These are phyloP conservation scores for Leptosomus discolor DNA, from an alignment of 2,113 vertebrate genomes.

Conservation along the genomic window DNA sequence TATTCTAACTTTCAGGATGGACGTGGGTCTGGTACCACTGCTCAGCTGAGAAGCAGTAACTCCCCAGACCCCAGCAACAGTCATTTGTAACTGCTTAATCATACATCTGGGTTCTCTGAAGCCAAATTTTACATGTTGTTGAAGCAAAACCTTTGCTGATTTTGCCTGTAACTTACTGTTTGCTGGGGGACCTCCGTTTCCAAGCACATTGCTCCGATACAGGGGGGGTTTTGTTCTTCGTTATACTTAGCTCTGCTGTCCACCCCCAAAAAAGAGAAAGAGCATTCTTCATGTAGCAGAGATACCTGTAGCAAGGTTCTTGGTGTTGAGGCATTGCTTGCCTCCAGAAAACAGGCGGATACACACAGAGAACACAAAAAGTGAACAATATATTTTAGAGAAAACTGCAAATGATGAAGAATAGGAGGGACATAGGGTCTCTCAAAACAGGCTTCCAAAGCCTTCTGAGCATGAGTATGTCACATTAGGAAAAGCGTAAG, in stretches of 20 bases:
- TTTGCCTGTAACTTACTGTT: accelerated
- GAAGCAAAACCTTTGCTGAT: background rate
- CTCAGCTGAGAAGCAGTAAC: background rate
- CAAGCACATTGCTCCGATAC: background rate
- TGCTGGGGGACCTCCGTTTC: background rate
- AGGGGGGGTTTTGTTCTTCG: background rate
- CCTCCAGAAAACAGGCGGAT: background rate
- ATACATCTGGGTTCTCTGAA: accelerated
- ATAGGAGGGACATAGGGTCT: background rate
- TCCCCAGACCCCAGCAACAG: background rate
- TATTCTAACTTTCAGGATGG: background rate
- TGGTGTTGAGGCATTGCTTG: background rate
- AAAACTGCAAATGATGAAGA: background rate
- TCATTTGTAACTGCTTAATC: background rate
- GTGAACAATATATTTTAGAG: background rate
- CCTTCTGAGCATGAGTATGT: background rate
- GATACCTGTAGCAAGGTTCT: background rate
- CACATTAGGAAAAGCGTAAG: accelerated
- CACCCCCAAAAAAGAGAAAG: no score
- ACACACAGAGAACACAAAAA: background rate
- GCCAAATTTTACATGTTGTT: accelerated
- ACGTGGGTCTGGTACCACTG: no score
- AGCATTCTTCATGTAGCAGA: background rate
- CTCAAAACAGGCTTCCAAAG: background rate
- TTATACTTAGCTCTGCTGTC: background rate